Evolutionary conservation across 2,797 vertebrate species (phyloP).

Genomic region (Sparidentex hasta): DNA sequence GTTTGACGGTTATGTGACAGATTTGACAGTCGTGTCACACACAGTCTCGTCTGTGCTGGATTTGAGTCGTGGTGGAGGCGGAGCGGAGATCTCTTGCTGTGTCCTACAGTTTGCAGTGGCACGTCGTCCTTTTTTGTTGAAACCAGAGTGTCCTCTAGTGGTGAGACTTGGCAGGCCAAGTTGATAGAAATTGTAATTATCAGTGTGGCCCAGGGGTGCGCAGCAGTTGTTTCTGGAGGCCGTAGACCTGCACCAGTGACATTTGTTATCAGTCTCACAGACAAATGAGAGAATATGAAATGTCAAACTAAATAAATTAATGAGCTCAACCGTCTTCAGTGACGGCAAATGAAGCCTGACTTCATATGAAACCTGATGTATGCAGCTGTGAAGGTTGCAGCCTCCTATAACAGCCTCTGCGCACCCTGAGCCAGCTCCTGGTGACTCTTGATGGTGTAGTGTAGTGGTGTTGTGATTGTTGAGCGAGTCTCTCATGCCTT

Average conservation of each 20-base stretch:
- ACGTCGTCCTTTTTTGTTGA: conserved; percentile 72
- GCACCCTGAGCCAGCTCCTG: conserved; percentile 59
- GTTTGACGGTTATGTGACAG: conserved; percentile 2
- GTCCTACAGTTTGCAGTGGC: conserved; percentile 80
- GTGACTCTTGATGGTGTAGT: conserved; percentile 74
- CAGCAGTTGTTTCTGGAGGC: conserved; percentile 52
- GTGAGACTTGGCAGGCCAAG: conserved; percentile 93
- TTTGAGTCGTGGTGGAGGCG: conserved; percentile 73
- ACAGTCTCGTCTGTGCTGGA: conserved; percentile 58
- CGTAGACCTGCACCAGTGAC: conserved; percentile 22
- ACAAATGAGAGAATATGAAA: conserved; percentile 1
- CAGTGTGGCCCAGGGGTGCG: conserved; percentile 63
- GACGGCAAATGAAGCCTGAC: background rate
- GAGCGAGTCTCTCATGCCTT: conserved; percentile 83
- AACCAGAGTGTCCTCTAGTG: conserved; percentile 86
- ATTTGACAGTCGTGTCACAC: conserved; percentile 7
- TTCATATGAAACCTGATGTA: background rate
- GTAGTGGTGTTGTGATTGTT: conserved; percentile 77
- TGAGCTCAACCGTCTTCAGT: background rate
- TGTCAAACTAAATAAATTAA: conserved; percentile 7
- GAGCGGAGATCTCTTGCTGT: conserved; percentile 68
- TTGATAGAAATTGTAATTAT: conserved; percentile 81
- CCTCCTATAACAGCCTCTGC: conserved; percentile 6
- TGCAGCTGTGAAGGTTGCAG: conserved; percentile 27
- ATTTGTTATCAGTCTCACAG: background rate